Percentiles rank a stretch among this genome's conserved stretches.
phyloP scores from a whole-genome alignment of 1,140 invertebrate genomes.

The Calephelis virginiensis region DNA sequence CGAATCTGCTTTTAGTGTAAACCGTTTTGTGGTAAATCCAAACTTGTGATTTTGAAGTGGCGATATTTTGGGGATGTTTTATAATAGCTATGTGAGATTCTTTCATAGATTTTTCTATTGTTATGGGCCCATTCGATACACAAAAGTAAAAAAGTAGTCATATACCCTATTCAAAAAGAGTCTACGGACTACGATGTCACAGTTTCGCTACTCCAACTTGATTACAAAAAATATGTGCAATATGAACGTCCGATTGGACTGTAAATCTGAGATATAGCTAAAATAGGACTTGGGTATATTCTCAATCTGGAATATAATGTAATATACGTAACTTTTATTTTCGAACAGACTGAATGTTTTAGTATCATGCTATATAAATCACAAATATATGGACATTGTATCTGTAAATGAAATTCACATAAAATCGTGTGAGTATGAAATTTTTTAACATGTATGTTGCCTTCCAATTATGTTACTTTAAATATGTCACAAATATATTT shows the following conservation, averaged over 20 bases:
- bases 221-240: neutral
- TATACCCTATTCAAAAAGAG: no score
- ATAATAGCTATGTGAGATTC: no score
- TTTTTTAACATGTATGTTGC: slow-evolving; percentile 6
- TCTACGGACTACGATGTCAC: no score
- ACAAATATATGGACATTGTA: neutral
- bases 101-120: no score
- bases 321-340: slow-evolving; percentile 10
- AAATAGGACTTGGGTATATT: neutral
- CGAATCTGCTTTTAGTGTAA: no score
- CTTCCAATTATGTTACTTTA: neutral
- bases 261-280: slow-evolving; percentile 4
- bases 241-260: slow-evolving; percentile 4
- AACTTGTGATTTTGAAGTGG: no score
- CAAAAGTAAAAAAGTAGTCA: no score
- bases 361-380: neutral
- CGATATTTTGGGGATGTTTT: no score
- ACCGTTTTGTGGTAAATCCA: no score
- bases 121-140: no score
- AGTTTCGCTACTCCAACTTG: slow-evolving; percentile 5
- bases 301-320: neutral
- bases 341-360: slow-evolving; percentile 8
- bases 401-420: neutral
- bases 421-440: neutral
- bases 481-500: slow-evolving; percentile 12